Evolutionary conservation across 2,797 vertebrate species (phyloP).

Genomic region (Typhlichthys subterraneus): DNA sequence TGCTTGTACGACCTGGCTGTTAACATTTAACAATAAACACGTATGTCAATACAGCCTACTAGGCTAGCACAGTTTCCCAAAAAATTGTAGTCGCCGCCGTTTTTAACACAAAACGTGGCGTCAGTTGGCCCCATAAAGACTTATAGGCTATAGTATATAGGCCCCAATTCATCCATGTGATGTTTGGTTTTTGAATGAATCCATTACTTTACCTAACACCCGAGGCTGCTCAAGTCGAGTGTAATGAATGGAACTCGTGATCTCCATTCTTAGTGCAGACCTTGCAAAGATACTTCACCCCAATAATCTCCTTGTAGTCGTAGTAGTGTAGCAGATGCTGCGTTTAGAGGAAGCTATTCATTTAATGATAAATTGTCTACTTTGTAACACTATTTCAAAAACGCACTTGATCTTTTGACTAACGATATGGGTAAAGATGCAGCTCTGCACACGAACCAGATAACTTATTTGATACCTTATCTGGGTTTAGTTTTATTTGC

Average conservation of each 20-base stretch:
- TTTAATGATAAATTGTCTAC: no score
- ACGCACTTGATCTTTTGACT: conserved; percentile 8
- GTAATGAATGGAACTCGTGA: conserved; percentile 75
- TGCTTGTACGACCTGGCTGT: no score
- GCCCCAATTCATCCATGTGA: conserved; percentile 2
- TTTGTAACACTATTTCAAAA: background rate
- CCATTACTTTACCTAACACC: conserved; percentile 43
- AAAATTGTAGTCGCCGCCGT: no score
- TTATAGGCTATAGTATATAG: no score
- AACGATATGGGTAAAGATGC: conserved; percentile 41
- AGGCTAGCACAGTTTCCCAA: no score
- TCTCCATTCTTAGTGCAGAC: conserved; percentile 27
- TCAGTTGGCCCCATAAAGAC: no score
- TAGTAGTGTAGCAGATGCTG: conserved; percentile 48
- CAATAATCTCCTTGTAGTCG: conserved; percentile 41
- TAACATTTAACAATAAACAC: no score
- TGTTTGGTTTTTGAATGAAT: conserved; percentile 10
- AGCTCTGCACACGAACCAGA: conserved; percentile 57
- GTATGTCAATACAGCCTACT: no score
- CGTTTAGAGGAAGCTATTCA: conserved; percentile 9
- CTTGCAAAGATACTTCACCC: conserved; percentile 56
- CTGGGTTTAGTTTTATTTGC: conserved; percentile 72
- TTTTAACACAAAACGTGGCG: no score
- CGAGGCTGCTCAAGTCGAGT: conserved; percentile 43
- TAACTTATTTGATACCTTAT: conserved; percentile 73